Base-by-base conservation (phyloP, 2,797 vertebrate species). In the Platyrinchus mystaceus region DNA sequence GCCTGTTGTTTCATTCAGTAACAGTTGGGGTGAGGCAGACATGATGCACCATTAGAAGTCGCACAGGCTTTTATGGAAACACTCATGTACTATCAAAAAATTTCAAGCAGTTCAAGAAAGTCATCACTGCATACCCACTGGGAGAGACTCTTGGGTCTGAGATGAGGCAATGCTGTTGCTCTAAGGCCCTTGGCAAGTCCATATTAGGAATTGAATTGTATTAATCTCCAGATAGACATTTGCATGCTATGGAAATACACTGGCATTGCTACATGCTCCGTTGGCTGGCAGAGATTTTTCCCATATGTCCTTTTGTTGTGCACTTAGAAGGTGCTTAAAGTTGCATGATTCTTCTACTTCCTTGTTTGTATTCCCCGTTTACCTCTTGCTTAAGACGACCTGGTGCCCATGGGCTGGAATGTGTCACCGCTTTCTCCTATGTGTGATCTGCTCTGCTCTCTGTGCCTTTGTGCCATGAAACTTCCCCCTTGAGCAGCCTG, bases 381-480 rank as follows among this genome's bases (percentile, higher is more conserved):
- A 12, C 21, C n/a, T 90, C 58, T 81, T 80, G 32, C 47, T 62
- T 79, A 69, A 67, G 52, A 49, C n/a, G 74, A 47, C 15, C 30
- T 22, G 23, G 16, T 32, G 26, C 52, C 59, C 18, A 7, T 0
- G 18, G 63, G 20, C 55, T 84, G 60, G 46, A 66, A 39, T 2
- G 21, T 27, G 21, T 26, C 53, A 58, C 28, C 15, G 4, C n/a
- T 81, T 90, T 91, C 47, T 90, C 58, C 36, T 36, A 6, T 3
- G 0, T 1, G 3, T 2, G 1, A 41, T n/a, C n/a, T n/a, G n/a
- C n/a, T 62, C 50, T n/a, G 23, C 34, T 52, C n/a, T n/a, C 78
- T 0, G 0, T 71, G 50, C 44, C 49, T 28, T 5, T 2, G 30
- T 78, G 49, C 66, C 46, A 58, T 0, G 0, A 43, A 19, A 12